These are phyloP conservation scores for human DNA, from an alignment of 2,113 vertebrate genomes.

Conservation along the genomic window GRCh38 chrX:131070501-131071000, in stretches of 20 bases:
- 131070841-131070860: constrained; percentile 23
- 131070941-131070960: neutral
- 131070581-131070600: neutral
- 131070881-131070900: neutral
- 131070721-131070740: neutral
- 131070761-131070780: constrained; percentile 19
- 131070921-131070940: neutral
- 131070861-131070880: neutral
- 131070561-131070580: neutral
- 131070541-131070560: neutral
- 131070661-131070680: neutral
- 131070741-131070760: constrained; percentile 18
- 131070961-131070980: neutral
- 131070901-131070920: constrained; percentile 2
- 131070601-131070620: neutral
- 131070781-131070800: constrained; percentile 28
- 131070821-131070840: neutral
- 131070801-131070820: neutral
- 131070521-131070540: neutral
- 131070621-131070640: neutral
- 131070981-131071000: neutral
- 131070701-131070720: constrained; percentile 51
- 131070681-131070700: neutral
- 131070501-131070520: neutral
- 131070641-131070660: neutral